Conservation (phyloP, 2,797 vertebrate species). For the Premnoplex brunnescens region DNA sequence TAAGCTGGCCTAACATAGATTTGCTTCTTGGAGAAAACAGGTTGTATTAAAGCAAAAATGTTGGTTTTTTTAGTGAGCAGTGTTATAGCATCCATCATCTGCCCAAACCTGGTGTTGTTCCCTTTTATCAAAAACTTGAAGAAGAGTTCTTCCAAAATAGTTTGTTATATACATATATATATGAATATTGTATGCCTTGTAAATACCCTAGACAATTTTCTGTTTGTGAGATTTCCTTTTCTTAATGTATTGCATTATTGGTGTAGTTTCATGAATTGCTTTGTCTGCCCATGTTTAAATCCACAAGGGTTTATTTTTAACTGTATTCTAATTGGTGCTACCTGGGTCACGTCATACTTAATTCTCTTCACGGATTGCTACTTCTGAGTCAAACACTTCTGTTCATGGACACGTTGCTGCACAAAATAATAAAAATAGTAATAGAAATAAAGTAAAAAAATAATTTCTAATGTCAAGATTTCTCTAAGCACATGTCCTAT, state of each 20-base stretch:
- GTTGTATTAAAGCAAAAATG: neutral
- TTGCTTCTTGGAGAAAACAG: neutral
- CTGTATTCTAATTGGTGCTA: neutral
- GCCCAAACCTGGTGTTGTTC: neutral
- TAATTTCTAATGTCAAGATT: neutral
- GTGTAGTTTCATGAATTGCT: neutral
- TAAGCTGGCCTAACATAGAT: neutral
- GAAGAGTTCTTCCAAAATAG: neutral
- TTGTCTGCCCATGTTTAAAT: neutral
- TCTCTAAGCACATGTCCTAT: neutral
- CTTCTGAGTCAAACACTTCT: neutral
- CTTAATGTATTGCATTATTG: neutral
- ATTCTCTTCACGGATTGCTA: neutral
- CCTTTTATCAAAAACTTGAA: neutral
- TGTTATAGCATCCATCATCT: neutral
- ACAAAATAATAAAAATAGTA: neutral
- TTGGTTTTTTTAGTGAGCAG: neutral
- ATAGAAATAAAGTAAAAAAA: neutral
- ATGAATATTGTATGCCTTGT: neutral
- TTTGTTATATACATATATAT: neutral
- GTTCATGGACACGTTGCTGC: accelerated
- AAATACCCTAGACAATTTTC: neutral
- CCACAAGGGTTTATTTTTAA: neutral
- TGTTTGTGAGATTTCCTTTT: neutral
- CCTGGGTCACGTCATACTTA: neutral